These are phyloP conservation scores for Eupithecia pulchellata DNA, from an alignment of 2,888 invertebrate species.

Conservation along the genomic window DNA sequence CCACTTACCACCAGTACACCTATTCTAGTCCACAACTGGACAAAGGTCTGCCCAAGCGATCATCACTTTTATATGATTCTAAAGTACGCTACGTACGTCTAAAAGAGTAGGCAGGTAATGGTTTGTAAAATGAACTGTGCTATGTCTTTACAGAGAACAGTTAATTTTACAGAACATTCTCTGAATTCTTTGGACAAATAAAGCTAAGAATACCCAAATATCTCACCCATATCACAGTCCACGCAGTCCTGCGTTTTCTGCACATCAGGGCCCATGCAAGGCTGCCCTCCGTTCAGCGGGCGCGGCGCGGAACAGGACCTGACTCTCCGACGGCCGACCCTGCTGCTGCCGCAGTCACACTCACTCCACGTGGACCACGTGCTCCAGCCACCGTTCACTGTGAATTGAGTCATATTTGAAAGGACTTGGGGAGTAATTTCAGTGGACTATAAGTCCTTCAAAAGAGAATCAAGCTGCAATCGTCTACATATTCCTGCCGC, in stretches of 20 bases:
- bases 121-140: background rate
- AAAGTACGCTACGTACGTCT: too few species aligned
- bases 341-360: conserved; percentile 92
- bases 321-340: conserved; percentile 90
- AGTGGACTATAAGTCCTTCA: too few species aligned
- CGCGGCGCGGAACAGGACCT: conserved; percentile 94
- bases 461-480: too few species aligned
- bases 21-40: background rate
- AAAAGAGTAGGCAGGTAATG: background rate
- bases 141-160: too few species aligned
- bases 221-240: conserved; percentile 86
- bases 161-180: background rate
- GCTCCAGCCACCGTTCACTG: conserved; percentile 98
- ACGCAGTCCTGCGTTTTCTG: conserved; percentile 94
- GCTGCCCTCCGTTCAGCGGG: conserved; percentile 95
- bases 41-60: background rate
- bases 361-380: conserved; percentile 95
- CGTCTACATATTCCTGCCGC: too few species aligned
- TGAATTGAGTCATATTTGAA: background rate
- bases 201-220: background rate
- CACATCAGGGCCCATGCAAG: conserved; percentile 92
- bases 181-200: background rate
- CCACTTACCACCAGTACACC: too few species aligned
- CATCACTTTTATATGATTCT: background rate
- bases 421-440: background rate